These are phyloP conservation scores for Lasioglossum lativentre DNA, from an alignment of 2,888 invertebrate genomes.

Conservation along the genomic window DNA sequence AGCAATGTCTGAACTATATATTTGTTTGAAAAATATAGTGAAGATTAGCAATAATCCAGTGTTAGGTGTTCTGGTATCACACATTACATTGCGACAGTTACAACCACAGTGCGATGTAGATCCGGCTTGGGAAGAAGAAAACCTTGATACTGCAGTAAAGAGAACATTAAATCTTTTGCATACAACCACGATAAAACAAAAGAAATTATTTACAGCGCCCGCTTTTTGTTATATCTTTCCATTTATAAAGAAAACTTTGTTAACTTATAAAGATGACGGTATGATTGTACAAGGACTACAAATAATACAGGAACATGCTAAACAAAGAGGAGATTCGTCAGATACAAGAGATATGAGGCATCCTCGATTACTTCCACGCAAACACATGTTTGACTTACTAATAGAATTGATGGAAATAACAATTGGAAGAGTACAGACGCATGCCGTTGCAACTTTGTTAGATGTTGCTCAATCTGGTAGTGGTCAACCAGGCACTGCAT, in stretches of 20 bases:
- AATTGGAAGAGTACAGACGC: slow-evolving; percentile 90
- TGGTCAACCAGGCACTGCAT: slow-evolving; percentile 88
- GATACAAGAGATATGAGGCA: slow-evolving; percentile 87
- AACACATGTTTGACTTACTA: slow-evolving; percentile 92
- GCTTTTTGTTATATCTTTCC: slow-evolving; percentile 94
- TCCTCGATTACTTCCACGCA: slow-evolving; percentile 92
- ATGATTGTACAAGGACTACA: slow-evolving; percentile 88
- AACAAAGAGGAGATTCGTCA: slow-evolving; percentile 86
- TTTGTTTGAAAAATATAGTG: slow-evolving; percentile 87
- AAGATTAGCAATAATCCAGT: slow-evolving; percentile 84
- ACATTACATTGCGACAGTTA: slow-evolving; percentile 89
- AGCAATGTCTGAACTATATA: slow-evolving; percentile 87
- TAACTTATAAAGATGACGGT: slow-evolving; percentile 86
- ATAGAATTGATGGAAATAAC: slow-evolving; percentile 91
- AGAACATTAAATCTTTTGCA: slow-evolving; percentile 88
- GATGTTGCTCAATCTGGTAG: slow-evolving; percentile 92
- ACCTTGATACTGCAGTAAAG: slow-evolving; percentile 87
- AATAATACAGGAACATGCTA: slow-evolving; percentile 90
- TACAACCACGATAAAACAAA: slow-evolving; percentile 85
- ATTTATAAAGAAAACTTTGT: slow-evolving; percentile 88
- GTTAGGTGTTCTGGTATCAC: slow-evolving; percentile 88
- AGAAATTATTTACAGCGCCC: slow-evolving; percentile 88
- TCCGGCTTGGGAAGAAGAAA: slow-evolving; percentile 91
- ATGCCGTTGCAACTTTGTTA: slow-evolving; percentile 92
- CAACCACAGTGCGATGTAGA: slow-evolving; percentile 93